Evolutionary conservation across 1,140 invertebrate species (phyloP).

Genomic region (Amyelois transitella): DNA sequence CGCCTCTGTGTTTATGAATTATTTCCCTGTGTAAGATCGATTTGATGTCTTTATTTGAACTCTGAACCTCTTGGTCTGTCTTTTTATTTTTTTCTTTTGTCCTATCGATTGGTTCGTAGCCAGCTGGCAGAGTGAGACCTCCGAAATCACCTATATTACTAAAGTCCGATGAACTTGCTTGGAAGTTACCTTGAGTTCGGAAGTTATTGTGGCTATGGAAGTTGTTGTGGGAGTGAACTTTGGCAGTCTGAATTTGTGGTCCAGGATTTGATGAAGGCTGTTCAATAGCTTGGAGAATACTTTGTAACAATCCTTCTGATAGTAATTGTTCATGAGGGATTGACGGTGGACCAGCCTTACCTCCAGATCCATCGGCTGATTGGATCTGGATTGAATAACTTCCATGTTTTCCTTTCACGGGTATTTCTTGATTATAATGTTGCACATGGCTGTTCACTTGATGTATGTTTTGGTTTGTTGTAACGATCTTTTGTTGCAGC

Average conservation of each 20-base stretch:
- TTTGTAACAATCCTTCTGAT: constrained; percentile 84
- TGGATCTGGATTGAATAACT: constrained; percentile 85
- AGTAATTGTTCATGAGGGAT: constrained; percentile 83
- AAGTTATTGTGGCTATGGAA: constrained; percentile 10
- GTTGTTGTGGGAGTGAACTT: constrained; percentile 12
- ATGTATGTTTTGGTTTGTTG: constrained; percentile 40
- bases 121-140: constrained; percentile 47
- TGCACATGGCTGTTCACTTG: constrained; percentile 18
- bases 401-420: constrained; percentile 77
- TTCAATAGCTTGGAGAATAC: constrained; percentile 78
- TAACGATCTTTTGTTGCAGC: constrained; percentile 59
- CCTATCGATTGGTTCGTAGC: constrained; percentile 59
- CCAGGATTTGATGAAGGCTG: constrained; percentile 32
- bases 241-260: constrained; percentile 14
- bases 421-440: constrained; percentile 68
- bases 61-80: constrained; percentile 38
- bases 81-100: constrained; percentile 30
- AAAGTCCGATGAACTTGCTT: constrained; percentile 16
- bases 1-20: constrained; percentile 41
- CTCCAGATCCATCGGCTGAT: constrained; percentile 65
- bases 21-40: constrained; percentile 31
- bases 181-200: constrained; percentile 9
- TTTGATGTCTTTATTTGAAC: constrained; percentile 34
- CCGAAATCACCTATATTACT: constrained; percentile 19
- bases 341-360: constrained; percentile 48